These are phyloP conservation scores for Smutsia gigantea DNA, from an alignment of 2,797 vertebrate species.

Conservation along the genomic window DNA sequence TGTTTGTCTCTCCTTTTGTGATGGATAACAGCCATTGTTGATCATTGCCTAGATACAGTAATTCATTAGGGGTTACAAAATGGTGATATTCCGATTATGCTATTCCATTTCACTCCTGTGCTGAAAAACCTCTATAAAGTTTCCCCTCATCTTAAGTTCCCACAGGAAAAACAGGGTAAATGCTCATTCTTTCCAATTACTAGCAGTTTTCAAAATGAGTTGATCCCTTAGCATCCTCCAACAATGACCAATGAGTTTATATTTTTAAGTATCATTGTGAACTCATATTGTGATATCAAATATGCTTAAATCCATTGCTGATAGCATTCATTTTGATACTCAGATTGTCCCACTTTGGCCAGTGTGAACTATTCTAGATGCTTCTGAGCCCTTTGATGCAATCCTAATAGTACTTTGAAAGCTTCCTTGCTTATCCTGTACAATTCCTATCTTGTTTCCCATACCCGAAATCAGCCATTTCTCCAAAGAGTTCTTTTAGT, in stretches of 20 bases:
- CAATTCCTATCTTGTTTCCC: background rate
- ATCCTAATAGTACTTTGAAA: background rate
- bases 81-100: background rate
- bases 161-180: background rate
- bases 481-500: background rate
- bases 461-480: background rate
- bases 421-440: background rate
- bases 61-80: background rate
- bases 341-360: background rate
- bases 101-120: background rate
- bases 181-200: background rate
- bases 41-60: background rate
- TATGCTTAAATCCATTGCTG: background rate
- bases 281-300: background rate
- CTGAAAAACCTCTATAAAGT: background rate
- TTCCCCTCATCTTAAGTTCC: background rate
- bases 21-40: background rate
- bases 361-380: background rate
- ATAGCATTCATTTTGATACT: background rate
- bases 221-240: background rate
- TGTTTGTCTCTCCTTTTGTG: background rate
- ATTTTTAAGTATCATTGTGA: slow-evolving; percentile 8
- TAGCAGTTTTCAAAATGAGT: background rate
- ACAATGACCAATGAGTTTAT: background rate
- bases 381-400: background rate